phyloP scores from a whole-genome alignment of 2,888 invertebrate genomes.

The Chelonus formosanus region DNA sequence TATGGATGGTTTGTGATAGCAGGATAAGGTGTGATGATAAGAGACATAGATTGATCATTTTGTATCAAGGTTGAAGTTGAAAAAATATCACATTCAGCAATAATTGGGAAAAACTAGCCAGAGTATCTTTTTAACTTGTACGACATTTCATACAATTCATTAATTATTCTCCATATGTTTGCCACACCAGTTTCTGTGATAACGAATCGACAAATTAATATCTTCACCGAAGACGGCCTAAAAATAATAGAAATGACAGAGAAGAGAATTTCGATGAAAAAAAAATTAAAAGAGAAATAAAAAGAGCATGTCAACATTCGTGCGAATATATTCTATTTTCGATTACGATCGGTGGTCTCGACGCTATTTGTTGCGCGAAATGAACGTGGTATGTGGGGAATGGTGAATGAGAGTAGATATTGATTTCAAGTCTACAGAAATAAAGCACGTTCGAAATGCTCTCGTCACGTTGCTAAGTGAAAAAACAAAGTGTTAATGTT shows the following conservation, averaged over 20 bases:
- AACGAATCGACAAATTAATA: slow-evolving; percentile 16
- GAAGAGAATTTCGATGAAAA: slow-evolving; percentile 6
- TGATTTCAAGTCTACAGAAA: slow-evolving; percentile 27
- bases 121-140: slow-evolving; percentile 29
- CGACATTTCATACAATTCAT: slow-evolving; percentile 12
- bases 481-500: slow-evolving; percentile 7
- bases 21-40: slow-evolving; percentile 53
- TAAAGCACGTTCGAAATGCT: slow-evolving; percentile 23
- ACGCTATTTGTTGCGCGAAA: slow-evolving; percentile 31
- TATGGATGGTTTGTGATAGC: slow-evolving; percentile 48
- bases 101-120: slow-evolving; percentile 41
- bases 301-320: slow-evolving; percentile 20
- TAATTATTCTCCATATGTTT: slow-evolving; percentile 12
- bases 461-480: slow-evolving; percentile 10
- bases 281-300: slow-evolving; percentile 18
- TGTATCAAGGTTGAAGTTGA: slow-evolving; percentile 31
- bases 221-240: slow-evolving; percentile 3
- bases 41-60: slow-evolving; percentile 61
- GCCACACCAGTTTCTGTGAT: slow-evolving; percentile 1
- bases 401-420: slow-evolving; percentile 25
- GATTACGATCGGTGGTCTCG: slow-evolving; percentile 31
- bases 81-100: slow-evolving; percentile 42
- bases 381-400: slow-evolving; percentile 23
- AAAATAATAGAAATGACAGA: slow-evolving; percentile 14
- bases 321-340: slow-evolving; percentile 32